Percentiles rank a stretch among this genome's conserved stretches.
These are phyloP conservation scores for Fulmarus glacialis DNA, from an alignment of 2,113 vertebrate species.

Conservation along the genomic window DNA sequence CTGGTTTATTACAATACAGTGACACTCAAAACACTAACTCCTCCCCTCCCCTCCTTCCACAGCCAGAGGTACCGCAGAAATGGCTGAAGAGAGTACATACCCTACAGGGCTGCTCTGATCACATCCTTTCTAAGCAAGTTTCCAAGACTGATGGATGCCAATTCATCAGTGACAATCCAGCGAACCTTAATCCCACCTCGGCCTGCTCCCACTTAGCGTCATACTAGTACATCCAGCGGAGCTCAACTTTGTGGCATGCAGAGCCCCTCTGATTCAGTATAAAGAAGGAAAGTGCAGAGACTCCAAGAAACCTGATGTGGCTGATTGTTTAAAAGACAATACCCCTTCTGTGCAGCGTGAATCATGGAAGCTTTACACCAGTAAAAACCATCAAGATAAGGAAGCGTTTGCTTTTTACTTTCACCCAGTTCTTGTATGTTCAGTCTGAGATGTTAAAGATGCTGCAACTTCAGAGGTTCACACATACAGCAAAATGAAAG, in stretches of 20 bases:
- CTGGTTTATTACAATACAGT: background rate
- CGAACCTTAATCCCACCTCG: background rate
- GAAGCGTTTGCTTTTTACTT: background rate
- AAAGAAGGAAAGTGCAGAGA: background rate
- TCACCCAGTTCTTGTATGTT: fast-evolving
- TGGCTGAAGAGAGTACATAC: background rate
- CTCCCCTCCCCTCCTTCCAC: background rate
- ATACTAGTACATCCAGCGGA: background rate
- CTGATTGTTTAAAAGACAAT: background rate
- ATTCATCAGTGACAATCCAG: background rate
- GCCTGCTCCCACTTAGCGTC: background rate
- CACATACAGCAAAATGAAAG: background rate
- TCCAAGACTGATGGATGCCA: background rate
- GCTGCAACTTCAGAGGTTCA: background rate
- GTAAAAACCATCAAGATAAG: background rate
- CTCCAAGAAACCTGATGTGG: background rate
- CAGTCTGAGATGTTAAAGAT: background rate
- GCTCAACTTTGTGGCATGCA: background rate
- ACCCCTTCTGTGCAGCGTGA: background rate
- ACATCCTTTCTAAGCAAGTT: background rate
- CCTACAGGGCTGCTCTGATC: background rate
- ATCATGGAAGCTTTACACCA: background rate
- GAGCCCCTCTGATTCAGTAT: background rate
- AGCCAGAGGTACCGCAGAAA: background rate
- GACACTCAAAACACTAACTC: background rate